Evolutionary conservation across 2,888 invertebrate genomes (phyloP).

Genomic region (Ormyrus labotus): DNA sequence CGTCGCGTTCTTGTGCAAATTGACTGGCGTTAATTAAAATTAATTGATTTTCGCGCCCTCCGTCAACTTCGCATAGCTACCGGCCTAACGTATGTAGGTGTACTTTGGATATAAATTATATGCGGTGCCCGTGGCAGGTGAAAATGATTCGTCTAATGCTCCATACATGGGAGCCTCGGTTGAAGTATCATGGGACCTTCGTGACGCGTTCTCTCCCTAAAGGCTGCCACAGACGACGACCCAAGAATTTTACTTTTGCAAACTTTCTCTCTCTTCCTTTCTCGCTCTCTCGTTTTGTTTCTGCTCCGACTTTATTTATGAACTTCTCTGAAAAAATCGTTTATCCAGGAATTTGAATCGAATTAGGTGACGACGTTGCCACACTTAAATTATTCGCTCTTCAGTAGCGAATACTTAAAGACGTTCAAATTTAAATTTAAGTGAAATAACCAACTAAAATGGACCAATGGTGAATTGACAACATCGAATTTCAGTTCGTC

Average conservation of each 20-base stretch:
- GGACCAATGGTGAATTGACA: too few relatives aligned
- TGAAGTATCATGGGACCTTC: constrained; percentile 56
- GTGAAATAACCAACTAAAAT: too few relatives aligned
- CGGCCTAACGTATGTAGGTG: neutral
- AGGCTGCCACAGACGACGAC: neutral
- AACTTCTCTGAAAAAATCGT: neutral
- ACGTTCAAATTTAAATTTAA: too few relatives aligned
- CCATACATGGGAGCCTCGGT: constrained; percentile 41
- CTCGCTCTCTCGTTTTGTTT: neutral
- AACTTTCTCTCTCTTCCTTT: neutral
- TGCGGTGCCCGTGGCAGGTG: constrained; percentile 65
- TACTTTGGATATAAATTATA: constrained; percentile 65
- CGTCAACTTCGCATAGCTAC: neutral
- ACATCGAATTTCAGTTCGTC: too few relatives aligned
- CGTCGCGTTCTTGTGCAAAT: constrained; percentile 60
- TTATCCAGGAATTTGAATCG: neutral
- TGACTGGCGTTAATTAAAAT: constrained; percentile 70
- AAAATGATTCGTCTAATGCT: constrained; percentile 68
- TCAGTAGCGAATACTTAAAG: too few relatives aligned
- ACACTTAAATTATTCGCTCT: too few relatives aligned
- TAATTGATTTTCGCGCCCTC: constrained; percentile 67
- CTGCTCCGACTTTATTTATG: neutral
- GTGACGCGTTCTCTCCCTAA: neutral
- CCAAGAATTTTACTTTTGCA: constrained; percentile 23
- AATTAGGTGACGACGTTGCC: too few relatives aligned